Conservation (phyloP, 2,797 vertebrate genomes). For the Margarornis squamiger region DNA sequence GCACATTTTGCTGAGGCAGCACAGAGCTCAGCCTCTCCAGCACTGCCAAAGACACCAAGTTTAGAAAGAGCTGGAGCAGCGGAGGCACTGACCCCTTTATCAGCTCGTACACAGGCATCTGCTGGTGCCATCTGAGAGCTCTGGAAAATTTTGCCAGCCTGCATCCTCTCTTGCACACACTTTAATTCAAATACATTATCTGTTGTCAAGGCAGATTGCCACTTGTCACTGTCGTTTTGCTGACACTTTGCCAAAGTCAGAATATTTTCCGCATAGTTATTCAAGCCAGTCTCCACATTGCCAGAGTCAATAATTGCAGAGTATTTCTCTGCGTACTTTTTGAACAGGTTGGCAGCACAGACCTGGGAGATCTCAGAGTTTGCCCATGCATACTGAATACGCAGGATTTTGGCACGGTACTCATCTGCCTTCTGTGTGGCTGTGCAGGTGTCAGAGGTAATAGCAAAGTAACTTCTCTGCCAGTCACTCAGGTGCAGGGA, state of each 20-base stretch:
- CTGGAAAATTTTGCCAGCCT: slow-evolving; percentile 55
- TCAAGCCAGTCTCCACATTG: slow-evolving; percentile 84
- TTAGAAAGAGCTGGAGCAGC: slow-evolving; percentile 50
- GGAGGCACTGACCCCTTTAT: slow-evolving; percentile 64
- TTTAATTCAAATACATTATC: slow-evolving; percentile 84
- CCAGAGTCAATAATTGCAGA: slow-evolving; percentile 90
- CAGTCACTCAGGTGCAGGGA: slow-evolving; percentile 88
- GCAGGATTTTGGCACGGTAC: slow-evolving; percentile 89
- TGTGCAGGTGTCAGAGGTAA: slow-evolving; percentile 85
- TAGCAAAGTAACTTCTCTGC: slow-evolving; percentile 91
- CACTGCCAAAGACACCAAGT: neutral
- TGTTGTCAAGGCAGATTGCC: slow-evolving; percentile 88
- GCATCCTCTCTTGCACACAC: slow-evolving; percentile 83
- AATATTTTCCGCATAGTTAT: slow-evolving; percentile 91
- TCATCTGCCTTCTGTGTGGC: slow-evolving; percentile 90
- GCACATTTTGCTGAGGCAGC: slow-evolving; percentile 14
- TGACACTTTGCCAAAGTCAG: slow-evolving; percentile 88
- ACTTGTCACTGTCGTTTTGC: slow-evolving; percentile 88
- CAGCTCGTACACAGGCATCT: slow-evolving; percentile 74
- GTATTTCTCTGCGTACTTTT: slow-evolving; percentile 88
- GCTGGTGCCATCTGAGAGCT: slow-evolving; percentile 70
- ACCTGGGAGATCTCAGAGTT: slow-evolving; percentile 87
- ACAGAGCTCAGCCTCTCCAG: neutral
- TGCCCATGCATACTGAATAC: slow-evolving; percentile 94
- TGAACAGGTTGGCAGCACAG: slow-evolving; percentile 85